Conservation (phyloP, 2,113 vertebrate species). For the Gymnobelideus leadbeateri region DNA sequence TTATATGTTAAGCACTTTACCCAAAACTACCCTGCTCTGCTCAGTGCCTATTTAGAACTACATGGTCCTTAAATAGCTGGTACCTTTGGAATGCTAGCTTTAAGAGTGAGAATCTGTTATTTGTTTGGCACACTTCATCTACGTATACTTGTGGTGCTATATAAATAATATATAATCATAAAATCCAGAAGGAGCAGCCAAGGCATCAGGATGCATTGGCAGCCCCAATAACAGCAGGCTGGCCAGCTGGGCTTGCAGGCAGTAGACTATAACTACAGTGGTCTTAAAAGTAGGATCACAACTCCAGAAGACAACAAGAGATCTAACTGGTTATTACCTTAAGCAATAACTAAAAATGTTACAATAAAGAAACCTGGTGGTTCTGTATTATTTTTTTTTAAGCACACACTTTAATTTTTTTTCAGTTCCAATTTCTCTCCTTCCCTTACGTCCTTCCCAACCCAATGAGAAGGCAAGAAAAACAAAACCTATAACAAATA, state of each 20-base stretch:
- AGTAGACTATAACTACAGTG: background rate
- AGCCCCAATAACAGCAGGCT: background rate
- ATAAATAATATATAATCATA: background rate
- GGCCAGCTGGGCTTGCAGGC: no score
- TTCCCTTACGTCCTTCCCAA: background rate
- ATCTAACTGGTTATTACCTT: no score
- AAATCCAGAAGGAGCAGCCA: background rate
- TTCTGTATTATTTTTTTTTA: background rate
- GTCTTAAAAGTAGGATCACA: background rate
- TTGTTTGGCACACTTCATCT: background rate
- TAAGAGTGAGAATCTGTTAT: background rate
- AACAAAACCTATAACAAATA: background rate
- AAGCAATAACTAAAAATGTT: background rate
- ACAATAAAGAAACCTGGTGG: background rate
- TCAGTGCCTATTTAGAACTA: background rate
- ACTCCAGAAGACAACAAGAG: background rate
- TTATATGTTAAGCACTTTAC: background rate
- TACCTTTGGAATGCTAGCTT: background rate
- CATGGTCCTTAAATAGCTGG: background rate
- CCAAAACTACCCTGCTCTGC: background rate
- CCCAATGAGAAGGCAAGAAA: background rate
- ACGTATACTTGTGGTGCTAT: background rate
- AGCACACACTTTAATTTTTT: background rate
- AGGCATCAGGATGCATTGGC: background rate
- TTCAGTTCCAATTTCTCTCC: background rate